phyloP scores from a whole-genome alignment of 2,113 vertebrate genomes.

The Oreochromis niloticus region DNA sequence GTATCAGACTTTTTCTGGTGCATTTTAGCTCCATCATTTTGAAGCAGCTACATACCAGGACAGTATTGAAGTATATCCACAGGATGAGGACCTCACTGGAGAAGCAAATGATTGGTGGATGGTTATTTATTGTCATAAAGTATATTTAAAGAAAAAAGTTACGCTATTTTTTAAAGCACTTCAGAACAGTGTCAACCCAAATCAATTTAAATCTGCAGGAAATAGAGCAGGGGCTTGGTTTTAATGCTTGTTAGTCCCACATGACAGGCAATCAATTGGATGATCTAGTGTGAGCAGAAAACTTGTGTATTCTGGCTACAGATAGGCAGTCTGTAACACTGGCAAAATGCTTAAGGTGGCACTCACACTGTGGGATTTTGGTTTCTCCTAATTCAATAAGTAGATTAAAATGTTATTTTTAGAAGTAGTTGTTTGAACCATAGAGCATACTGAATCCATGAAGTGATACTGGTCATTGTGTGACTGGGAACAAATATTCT shows the following conservation, averaged over 20 bases:
- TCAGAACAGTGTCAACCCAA: not conserved
- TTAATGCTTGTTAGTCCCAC: not conserved
- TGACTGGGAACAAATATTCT: not conserved
- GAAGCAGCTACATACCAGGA: not conserved
- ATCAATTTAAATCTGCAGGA: not conserved
- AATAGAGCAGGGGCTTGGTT: not conserved
- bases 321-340: not conserved
- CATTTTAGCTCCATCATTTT: not conserved
- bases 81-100: not conserved
- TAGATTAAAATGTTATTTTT: not conserved
- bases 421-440: not conserved
- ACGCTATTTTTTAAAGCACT: not conserved
- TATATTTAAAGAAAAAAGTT: not conserved
- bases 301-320: not conserved
- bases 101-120: not conserved
- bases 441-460: rapidly evolving
- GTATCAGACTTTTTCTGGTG: not conserved
- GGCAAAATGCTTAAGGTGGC: not conserved
- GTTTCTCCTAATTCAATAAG: not conserved
- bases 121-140: not conserved
- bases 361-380: not conserved
- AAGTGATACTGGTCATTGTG: not conserved
- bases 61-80: not conserved
- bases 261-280: not conserved
- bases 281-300: not conserved